A percentile compares a stretch with the other conserved stretches of the same genome.
Evolutionary conservation across 2,113 vertebrate species (phyloP).

Genomic region (Myotis yumanensis): DNA sequence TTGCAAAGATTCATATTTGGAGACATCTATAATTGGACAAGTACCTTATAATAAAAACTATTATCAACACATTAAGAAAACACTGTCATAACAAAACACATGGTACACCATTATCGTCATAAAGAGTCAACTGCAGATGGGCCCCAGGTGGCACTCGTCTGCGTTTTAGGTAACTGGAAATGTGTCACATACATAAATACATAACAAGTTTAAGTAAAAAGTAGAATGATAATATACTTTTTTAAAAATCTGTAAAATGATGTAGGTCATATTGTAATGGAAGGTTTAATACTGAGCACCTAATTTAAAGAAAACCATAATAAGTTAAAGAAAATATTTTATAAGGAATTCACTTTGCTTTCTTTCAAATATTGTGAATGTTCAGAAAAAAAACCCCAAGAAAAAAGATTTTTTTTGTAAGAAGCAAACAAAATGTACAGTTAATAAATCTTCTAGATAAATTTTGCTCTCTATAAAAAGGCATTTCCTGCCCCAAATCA

Average conservation of each 20-base stretch:
- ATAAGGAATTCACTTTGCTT: not conserved
- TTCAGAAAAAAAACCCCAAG: constrained; percentile 70
- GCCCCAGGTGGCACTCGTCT: constrained; percentile 44
- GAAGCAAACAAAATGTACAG: not conserved
- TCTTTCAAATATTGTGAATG: constrained; percentile 62
- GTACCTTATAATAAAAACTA: constrained; percentile 51
- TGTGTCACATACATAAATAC: constrained; percentile 63
- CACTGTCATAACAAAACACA: constrained; percentile 66
- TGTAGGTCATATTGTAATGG: constrained; percentile 59
- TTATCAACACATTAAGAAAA: constrained; percentile 61
- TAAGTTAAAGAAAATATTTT: constrained; percentile 59
- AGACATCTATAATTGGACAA: constrained; percentile 64
- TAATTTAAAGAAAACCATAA: constrained; percentile 59
- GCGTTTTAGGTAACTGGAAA: constrained; percentile 66
- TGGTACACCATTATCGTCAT: constrained; percentile 62
- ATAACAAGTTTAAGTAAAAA: constrained; percentile 67
- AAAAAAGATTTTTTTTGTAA: constrained; percentile 46
- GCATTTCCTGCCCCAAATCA: constrained; percentile 75
- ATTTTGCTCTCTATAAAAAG: constrained; percentile 76
- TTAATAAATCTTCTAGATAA: constrained; percentile 2
- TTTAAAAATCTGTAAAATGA: not conserved
- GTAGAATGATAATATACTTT: constrained; percentile 62
- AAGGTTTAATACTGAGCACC: constrained; percentile 26
- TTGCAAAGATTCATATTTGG: not conserved
- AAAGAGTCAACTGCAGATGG: constrained; percentile 64